Evolutionary conservation across 2,888 invertebrate species (phyloP).

Genomic region (Catonia carolina): DNA sequence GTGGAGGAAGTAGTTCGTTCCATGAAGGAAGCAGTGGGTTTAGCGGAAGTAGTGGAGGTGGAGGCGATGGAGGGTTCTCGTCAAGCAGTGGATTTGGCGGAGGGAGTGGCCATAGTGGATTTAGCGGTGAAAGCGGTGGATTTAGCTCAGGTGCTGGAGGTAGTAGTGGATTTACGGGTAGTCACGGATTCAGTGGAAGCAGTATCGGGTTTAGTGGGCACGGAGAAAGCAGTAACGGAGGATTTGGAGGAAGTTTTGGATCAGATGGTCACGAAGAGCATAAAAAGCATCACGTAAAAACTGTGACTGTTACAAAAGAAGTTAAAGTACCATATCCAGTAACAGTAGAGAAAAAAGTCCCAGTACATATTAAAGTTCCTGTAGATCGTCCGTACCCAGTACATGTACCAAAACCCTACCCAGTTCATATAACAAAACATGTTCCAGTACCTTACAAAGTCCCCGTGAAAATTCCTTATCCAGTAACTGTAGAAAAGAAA

Average conservation of each 20-base stretch:
- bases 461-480: neutral
- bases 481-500: constrained; percentile 24
- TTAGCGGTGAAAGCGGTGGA: too few relatives aligned
- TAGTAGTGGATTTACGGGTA: too few relatives aligned
- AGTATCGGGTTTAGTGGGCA: too few relatives aligned
- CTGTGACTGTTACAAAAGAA: constrained; percentile 1
- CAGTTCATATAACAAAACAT: neutral
- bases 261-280: neutral
- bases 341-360: neutral
- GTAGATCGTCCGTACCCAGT: constrained; percentile 6
- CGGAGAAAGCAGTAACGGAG: too few relatives aligned
- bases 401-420: constrained; percentile 9
- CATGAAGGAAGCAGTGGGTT: too few relatives aligned
- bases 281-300: constrained; percentile 3
- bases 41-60: neutral
- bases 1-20: too few relatives aligned
- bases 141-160: too few relatives aligned
- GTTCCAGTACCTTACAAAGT: constrained; percentile 4
- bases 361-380: neutral
- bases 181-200: too few relatives aligned
- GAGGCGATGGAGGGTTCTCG: neutral
- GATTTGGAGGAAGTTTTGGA: neutral
- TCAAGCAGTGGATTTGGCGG: neutral
- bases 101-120: neutral
- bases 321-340: constrained; percentile 1